Conservation (phyloP, 2,113 vertebrate genomes). For the Scytalopus superciliaris region DNA sequence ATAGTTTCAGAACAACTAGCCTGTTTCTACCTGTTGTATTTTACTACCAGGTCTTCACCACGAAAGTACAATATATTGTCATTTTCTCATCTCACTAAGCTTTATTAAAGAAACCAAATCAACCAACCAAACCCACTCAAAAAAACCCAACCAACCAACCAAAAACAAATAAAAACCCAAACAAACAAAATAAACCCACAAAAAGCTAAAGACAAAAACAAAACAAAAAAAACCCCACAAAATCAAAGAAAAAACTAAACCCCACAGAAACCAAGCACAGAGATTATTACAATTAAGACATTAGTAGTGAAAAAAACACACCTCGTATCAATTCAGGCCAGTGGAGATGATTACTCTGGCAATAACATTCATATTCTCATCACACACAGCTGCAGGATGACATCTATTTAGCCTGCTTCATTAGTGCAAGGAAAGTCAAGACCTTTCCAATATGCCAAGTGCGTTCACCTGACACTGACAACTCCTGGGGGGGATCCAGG, state of each 20-base stretch:
- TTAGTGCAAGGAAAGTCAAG: neutral
- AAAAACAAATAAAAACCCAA: no score
- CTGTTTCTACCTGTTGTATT: neutral
- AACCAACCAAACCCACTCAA: neutral
- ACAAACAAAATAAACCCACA: no score
- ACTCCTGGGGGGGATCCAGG: neutral
- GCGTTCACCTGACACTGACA: neutral
- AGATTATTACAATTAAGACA: neutral
- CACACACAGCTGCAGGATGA: neutral
- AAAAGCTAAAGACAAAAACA: no score
- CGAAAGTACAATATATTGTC: neutral
- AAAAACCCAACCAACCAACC: no score
- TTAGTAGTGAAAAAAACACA: neutral
- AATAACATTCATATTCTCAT: neutral
- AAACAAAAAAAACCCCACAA: no score
- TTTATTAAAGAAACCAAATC: neutral
- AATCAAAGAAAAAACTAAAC: no score
- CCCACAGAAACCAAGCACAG: neutral
- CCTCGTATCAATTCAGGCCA: neutral
- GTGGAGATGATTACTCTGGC: neutral
- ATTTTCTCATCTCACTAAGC: neutral
- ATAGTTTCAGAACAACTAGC: neutral
- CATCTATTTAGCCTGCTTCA: neutral
- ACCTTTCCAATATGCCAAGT: neutral
- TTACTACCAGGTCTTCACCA: neutral